Conservation (phyloP, 2,113 vertebrate species). For the Axis porcinus region DNA sequence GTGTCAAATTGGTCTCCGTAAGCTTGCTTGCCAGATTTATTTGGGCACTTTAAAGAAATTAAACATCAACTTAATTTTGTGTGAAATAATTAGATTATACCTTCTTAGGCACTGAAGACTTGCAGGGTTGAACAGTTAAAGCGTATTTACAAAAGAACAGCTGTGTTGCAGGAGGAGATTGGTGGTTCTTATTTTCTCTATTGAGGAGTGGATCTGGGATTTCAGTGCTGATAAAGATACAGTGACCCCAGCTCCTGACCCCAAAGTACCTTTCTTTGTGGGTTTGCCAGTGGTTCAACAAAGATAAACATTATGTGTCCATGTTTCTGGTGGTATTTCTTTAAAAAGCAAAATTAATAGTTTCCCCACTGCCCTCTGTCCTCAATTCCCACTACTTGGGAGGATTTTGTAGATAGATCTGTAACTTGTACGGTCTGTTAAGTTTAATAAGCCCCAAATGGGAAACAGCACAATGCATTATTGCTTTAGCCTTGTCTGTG, state of each 20-base stretch:
- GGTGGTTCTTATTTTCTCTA: background rate
- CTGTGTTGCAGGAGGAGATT: background rate
- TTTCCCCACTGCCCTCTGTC: background rate
- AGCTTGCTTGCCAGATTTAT: background rate
- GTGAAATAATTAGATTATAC: background rate
- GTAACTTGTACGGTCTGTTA: background rate
- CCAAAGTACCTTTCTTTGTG: background rate
- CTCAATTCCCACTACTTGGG: background rate
- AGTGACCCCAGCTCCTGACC: background rate
- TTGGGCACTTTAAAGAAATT: background rate
- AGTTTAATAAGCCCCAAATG: constrained; percentile 12
- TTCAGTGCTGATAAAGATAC: background rate
- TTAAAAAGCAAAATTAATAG: constrained; percentile 32
- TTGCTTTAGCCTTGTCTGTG: background rate
- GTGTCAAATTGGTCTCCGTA: background rate
- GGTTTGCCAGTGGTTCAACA: background rate
- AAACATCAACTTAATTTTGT: constrained; percentile 14
- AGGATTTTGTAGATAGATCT: background rate
- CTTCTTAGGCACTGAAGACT: background rate
- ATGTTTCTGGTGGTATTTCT: background rate
- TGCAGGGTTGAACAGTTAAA: background rate
- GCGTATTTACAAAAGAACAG: background rate
- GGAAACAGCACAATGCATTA: background rate
- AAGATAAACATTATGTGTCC: constrained; percentile 14
- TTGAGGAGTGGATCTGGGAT: background rate